phyloP scores from a whole-genome alignment of 2,113 vertebrate species.

The Uria lomvia region DNA sequence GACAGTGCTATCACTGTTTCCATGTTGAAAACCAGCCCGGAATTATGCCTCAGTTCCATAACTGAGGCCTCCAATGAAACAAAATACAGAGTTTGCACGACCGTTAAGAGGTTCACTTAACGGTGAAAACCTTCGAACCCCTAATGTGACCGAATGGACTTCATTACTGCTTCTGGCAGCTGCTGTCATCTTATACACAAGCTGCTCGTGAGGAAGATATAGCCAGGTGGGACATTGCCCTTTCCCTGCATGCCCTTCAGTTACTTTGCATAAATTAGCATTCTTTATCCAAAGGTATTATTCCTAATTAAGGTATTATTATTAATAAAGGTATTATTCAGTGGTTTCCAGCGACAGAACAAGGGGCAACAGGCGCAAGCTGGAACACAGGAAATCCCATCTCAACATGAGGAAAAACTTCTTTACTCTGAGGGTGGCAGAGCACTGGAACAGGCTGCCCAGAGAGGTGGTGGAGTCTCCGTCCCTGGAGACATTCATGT shows the following conservation, averaged over 20 bases:
- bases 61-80: background rate
- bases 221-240: background rate
- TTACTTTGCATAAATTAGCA: background rate
- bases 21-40: background rate
- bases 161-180: background rate
- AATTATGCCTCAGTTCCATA: background rate
- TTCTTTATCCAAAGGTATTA: background rate
- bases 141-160: background rate
- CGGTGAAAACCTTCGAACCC: background rate
- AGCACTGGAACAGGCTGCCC: no score
- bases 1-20: background rate
- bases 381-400: no score
- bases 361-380: no score
- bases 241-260: background rate
- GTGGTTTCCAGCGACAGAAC: no score
- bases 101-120: background rate
- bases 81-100: background rate
- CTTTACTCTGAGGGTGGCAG: no score
- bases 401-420: no score
- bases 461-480: no score
- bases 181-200: background rate
- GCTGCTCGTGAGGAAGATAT: background rate
- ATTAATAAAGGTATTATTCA: no score
- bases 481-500: no score
- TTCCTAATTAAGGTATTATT: background rate